Evolutionary conservation across 35 echinoderm and acorn worm genomes (phyloP), one percentile per base, ranked within the genome.

Genomic region (Apostichopus parvimensis): DNA sequence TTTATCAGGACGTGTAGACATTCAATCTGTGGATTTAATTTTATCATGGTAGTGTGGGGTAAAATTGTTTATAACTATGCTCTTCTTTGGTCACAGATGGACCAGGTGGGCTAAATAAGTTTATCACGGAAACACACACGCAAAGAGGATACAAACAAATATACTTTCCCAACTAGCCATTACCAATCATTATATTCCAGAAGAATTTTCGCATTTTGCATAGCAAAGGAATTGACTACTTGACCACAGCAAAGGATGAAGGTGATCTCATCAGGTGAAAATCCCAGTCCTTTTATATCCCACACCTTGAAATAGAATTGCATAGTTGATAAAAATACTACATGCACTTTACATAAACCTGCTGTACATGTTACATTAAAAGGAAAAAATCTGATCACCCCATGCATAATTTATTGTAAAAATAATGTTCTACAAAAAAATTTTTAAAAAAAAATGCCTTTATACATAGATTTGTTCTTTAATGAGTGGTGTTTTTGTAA

Each of bases 131-230:
- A 2, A 45, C 34, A 45, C 34, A 45, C 34, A 45, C 34, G 6
- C 10, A 57, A 18, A 68, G 20, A 4, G n/a, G 11, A 22, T 12
- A 66, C 57, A 45, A 14, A 64, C 59, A 65, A 71, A 8, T 21
- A 24, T 8, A 87, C 85, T 87, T 87, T 87, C 85, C 85, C 85
- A 87, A 87, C 85, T 87, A 87, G 57, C 85, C 57, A 87, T 62
- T 87, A 87, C 64, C 64, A 25, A 87, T 71, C 64, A 21, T 71
- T 87, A 71, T 65, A 87, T 87, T 87, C 64, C 85, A 87, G 79
- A 82, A 82, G 22, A 82, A 56, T 82, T 24, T 87, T 87, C 25
- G 55, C 55, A 60, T 82, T 53, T 7, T 55, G 15, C 85, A 87
- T 57, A 87, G 55, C 57, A 87, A 68, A 68, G 12, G 34, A 56